Conservation (phyloP, 2,888 invertebrate genomes). For the Omphaloscelis lunosa region DNA sequence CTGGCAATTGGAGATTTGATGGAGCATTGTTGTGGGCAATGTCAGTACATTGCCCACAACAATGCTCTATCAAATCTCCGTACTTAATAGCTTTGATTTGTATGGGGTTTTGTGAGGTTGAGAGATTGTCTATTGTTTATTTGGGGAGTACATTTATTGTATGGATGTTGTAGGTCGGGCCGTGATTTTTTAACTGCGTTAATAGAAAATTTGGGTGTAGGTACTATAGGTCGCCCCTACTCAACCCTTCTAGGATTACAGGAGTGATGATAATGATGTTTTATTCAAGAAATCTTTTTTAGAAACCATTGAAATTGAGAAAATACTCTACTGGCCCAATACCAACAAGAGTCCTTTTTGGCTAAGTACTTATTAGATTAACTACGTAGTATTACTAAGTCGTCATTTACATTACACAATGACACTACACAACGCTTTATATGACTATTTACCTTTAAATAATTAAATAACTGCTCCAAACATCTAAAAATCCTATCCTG, state of each 20-base stretch:
- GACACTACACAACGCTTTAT: not conserved
- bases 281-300: too few species aligned
- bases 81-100: not conserved
- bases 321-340: too few species aligned
- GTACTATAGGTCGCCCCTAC: too few species aligned
- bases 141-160: not conserved
- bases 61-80: too few species aligned
- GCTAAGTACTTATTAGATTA: not conserved
- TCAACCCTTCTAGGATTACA: too few species aligned
- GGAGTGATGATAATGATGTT: too few species aligned
- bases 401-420: not conserved
- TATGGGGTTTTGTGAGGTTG: not conserved
- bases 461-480: not conserved
- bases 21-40: slow-evolving; percentile 23
- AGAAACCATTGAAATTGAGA: too few species aligned
- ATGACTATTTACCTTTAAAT: too few species aligned
- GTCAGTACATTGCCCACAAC: too few species aligned
- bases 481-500: not conserved
- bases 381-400: not conserved
- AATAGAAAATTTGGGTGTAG: too few species aligned
- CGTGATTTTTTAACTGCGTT: not conserved
- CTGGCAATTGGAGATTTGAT: slow-evolving; percentile 30
- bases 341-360: not conserved
- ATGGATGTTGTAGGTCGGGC: not conserved
- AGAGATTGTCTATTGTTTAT: not conserved